A percentile compares a stretch with the other conserved stretches of the same genome.
phyloP scores from a whole-genome alignment of 2,113 vertebrate genomes.

The Nycticebus coucang region DNA sequence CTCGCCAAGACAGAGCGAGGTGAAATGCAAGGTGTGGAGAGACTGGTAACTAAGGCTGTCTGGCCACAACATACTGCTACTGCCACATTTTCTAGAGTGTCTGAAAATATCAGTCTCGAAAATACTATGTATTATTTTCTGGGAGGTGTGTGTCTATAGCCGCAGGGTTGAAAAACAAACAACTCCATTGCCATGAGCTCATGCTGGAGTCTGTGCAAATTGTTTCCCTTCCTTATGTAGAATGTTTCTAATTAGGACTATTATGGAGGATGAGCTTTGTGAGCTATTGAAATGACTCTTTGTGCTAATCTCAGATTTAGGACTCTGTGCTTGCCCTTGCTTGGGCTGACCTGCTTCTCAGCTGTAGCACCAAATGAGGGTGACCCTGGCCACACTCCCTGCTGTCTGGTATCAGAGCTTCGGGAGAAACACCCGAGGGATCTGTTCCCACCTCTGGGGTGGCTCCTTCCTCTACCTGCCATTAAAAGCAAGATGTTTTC shows the following conservation, averaged over 20 bases:
- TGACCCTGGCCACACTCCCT: rapidly evolving
- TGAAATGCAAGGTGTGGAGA: not conserved
- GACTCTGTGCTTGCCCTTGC: not conserved
- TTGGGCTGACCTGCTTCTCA: slow-evolving; percentile 20
- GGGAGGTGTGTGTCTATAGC: slow-evolving; percentile 36
- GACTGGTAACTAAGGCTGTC: not conserved
- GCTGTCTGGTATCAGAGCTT: not conserved
- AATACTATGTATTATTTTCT: slow-evolving; percentile 2
- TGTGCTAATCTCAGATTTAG: slow-evolving; percentile 52
- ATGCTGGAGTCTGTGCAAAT: not conserved
- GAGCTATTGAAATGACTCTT: slow-evolving; percentile 49
- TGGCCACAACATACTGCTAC: not conserved
- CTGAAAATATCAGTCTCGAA: slow-evolving; percentile 41
- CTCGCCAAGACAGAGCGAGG: not conserved
- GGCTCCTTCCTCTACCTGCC: not conserved
- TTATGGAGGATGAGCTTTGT: slow-evolving; percentile 51
- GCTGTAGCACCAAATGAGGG: no score
- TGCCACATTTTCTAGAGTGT: not conserved
- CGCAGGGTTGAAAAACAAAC: slow-evolving; percentile 60
- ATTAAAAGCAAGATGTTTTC: not conserved
- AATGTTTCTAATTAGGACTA: slow-evolving; percentile 60
- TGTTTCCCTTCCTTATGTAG: slow-evolving; percentile 30
- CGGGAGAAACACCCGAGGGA: not conserved
- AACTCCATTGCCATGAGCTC: slow-evolving; percentile 52
- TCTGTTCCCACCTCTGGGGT: not conserved